Base-by-base conservation (phyloP, 2,113 vertebrate species). In the Crotophaga sulcirostris region DNA sequence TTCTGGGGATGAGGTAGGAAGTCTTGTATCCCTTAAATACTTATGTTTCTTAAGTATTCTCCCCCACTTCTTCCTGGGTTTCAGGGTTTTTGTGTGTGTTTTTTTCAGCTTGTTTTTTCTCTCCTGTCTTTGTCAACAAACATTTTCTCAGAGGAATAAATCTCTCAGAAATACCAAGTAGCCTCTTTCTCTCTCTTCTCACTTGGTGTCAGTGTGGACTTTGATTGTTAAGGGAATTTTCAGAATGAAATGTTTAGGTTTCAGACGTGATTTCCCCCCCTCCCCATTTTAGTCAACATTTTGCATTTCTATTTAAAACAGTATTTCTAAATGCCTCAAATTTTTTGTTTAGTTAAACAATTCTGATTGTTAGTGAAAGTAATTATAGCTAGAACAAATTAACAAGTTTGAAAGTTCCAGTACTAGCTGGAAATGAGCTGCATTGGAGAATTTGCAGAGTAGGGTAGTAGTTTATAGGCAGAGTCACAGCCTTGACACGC, bases 1-100 rank as follows among this genome's bases (percentile, higher is more conserved):
- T 92, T 92, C 64, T 82, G 49, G 70, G 60, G n/a, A 68, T 93
- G 81, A 84, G 69, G 87, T 89, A 82, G 89, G 84, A 92, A 97
- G 54, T 95, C 66, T 94, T 64, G 21, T 72, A 77, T 62, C 36
- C 29, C 44, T 94, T 84, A 40, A 2, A 28, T 80, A 45, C 72
- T 81, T 88, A 47, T 15, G 23, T 68, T 47, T 42, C 47, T 82
- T 76, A 70, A 84, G 51, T 76, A 73, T 72, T 82, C 12, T 90
- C 19, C 15, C 11, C 12, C 9, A 18, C 45, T 72, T 69, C 38
- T 81, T 74, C 72, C n/a, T 87, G 47, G 10, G 16, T 34, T 83
- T 72, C 17, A 12, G 36, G 44, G 16, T 7, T 7, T 40, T 40
- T 62, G 31, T 78, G 17, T 80, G 34, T 25, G 36, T 2, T 38